A percentile compares a stretch with the other conserved stretches of the same genome.
Evolutionary conservation across 2,113 vertebrate species (phyloP).

Genomic region (Micronycteris hirsuta): DNA sequence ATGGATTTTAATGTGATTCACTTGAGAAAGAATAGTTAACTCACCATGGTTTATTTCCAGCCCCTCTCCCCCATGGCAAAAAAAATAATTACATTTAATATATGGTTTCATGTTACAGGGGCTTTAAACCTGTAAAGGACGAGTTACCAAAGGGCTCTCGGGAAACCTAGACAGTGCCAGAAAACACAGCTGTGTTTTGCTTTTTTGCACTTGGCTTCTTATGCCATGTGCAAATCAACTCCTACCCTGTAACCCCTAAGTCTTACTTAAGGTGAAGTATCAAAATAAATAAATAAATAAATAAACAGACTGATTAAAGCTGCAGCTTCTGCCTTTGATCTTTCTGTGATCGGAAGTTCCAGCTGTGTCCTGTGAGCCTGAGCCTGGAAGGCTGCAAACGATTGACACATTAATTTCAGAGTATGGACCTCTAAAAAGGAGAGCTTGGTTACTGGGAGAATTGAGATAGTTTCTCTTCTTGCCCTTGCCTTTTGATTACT

Average conservation of each 20-base stretch:
- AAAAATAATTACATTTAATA: slow-evolving; percentile 9
- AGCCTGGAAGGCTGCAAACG: background rate
- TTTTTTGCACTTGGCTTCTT: background rate
- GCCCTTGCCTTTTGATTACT: background rate
- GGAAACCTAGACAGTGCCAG: background rate
- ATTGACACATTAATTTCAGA: background rate
- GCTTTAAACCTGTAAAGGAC: background rate
- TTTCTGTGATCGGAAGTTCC: background rate
- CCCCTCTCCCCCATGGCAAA: background rate
- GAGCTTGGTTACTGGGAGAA: background rate
- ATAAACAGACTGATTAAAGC: background rate
- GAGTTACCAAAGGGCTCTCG: background rate
- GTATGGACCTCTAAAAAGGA: background rate
- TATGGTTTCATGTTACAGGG: background rate
- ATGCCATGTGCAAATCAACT: background rate
- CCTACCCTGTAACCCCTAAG: background rate
- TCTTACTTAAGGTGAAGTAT: background rate
- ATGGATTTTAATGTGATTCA: background rate
- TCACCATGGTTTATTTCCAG: background rate
- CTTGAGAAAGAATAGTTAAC: background rate
- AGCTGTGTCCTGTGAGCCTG: background rate
- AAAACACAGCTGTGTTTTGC: background rate
- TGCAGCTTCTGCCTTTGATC: background rate
- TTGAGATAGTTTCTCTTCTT: background rate
- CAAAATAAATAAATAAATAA: background rate